Percentiles rank a stretch among this genome's conserved stretches.
phyloP scores from a whole-genome alignment of 2,797 vertebrate species.

The Tapera naevia region DNA sequence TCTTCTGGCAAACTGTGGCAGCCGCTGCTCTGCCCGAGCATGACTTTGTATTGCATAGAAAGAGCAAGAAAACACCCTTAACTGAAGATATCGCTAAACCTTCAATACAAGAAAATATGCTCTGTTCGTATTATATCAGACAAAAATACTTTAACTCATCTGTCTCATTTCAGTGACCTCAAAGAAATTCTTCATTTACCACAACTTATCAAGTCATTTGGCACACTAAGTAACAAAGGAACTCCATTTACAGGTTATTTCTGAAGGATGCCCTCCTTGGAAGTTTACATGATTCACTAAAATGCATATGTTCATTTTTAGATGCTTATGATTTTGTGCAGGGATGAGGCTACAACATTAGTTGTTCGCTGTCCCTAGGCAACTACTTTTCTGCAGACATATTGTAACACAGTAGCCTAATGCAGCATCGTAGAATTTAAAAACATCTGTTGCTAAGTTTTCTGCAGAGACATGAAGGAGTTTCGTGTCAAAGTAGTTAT shows the following conservation, averaged over 20 bases:
- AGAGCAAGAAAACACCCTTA: accelerated
- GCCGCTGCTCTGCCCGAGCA: accelerated
- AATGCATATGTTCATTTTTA: accelerated
- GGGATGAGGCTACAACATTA: accelerated
- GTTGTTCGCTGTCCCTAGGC: background rate
- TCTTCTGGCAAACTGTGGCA: constrained; percentile 41
- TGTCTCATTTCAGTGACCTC: background rate
- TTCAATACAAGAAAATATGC: accelerated
- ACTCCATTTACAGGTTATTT: background rate
- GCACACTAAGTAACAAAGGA: background rate
- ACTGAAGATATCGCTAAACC: accelerated
- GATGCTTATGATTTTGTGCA: accelerated
- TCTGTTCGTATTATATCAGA: accelerated
- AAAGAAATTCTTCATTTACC: background rate
- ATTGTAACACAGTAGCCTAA: background rate
- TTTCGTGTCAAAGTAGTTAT: background rate
- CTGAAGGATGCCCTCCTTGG: background rate
- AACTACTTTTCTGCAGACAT: background rate
- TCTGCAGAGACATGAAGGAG: background rate
- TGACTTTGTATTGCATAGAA: accelerated
- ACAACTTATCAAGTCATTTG: background rate
- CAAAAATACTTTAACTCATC: background rate
- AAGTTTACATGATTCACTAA: background rate
- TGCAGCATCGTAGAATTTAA: background rate
- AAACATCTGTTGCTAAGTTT: background rate